These are phyloP conservation scores for Tiphia femorata DNA, from an alignment of 2,888 invertebrate genomes.

Conservation along the genomic window DNA sequence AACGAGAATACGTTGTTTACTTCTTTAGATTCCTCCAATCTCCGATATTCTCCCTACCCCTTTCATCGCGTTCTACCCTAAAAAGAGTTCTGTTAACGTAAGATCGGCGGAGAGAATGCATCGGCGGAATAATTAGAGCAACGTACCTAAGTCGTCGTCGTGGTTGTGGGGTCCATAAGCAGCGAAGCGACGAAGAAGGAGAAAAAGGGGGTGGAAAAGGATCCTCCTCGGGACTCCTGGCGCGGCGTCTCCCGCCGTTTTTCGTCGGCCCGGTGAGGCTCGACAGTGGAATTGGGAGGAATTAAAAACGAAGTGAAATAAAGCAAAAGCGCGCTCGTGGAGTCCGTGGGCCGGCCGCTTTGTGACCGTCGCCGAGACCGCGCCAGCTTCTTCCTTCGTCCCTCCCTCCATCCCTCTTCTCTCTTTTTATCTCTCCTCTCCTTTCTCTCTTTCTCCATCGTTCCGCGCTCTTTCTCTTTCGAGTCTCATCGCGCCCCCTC, in stretches of 20 bases:
- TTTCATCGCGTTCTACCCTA: too few species aligned
- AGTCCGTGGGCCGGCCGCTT: conserved; percentile 48
- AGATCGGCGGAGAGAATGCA: too few species aligned
- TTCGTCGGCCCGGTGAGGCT: conserved; percentile 39
- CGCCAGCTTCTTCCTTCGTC: conserved; percentile 26
- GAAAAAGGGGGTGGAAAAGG: too few species aligned
- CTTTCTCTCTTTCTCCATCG: conserved; percentile 9
- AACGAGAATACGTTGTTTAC: too few species aligned
- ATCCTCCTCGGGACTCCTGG: too few species aligned
- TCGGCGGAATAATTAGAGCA: too few species aligned
- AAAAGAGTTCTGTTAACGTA: too few species aligned
- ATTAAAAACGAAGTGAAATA: conserved; percentile 59
- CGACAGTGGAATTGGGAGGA: conserved; percentile 56
- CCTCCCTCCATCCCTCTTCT: conserved; percentile 28
- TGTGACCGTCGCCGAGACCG: conserved; percentile 54
- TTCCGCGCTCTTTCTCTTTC: conserved; percentile 10
- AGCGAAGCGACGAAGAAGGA: too few species aligned
- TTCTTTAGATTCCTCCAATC: too few species aligned
- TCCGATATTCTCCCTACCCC: too few species aligned
- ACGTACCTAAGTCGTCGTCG: too few species aligned
- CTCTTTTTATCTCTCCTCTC: conserved; percentile 16
- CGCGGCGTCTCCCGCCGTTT: conserved; percentile 41
- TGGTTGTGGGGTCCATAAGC: too few species aligned
- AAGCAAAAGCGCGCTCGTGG: conserved; percentile 47
- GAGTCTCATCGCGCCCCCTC: conserved; percentile 3